Evolutionary conservation across 1,140 invertebrate genomes (phyloP), one percentile per base, ranked within the genome.

Genomic region (Ylistrum balloti): DNA sequence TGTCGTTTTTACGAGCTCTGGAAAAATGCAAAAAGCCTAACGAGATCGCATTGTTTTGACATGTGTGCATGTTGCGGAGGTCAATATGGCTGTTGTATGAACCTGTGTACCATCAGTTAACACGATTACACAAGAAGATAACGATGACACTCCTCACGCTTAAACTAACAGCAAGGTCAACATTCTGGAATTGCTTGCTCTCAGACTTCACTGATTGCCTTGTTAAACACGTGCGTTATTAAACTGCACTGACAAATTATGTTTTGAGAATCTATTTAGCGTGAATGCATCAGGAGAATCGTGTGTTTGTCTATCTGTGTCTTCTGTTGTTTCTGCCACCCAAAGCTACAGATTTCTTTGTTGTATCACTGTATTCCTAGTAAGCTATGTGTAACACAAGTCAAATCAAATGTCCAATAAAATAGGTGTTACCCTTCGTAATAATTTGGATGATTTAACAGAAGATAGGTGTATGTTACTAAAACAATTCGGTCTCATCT

Each of bases 231-330:
- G 28, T n/a, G 56, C 56, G n/a, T 22, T 28, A 74, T 74, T 28
- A 74, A 74, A 74, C 56, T 74, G 56, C 56, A 28, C 56, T 74
- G 56, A 74, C 56, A 74, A 74, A 74, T 74, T 28, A 74, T n/a
- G 22, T 74, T 74, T 74, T 74, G 22, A 74, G 56, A 74, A 74
- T 74, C 22, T 74, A 74, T 74, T 74, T 74, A 74, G 56, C 56
- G 56, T 74, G 56, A 74, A 74, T 74, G 56, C 56, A 74, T 74
- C 56, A 3, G 22, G 56, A 74, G 56, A 74, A 74, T 9, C 56
- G n/a, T 28, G n/a, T 74, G 56, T 74, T 74, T 74, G n/a, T 74
- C 22, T 74, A 28, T n/a, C 5, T 28, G 56, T 11, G 56, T n/a
- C 56, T 74, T 2, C 56, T 74, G 56, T 74, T 74, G 56, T 28